phyloP scores from a whole-genome alignment of 2,797 vertebrate species.

The Hybognathus amarus region DNA sequence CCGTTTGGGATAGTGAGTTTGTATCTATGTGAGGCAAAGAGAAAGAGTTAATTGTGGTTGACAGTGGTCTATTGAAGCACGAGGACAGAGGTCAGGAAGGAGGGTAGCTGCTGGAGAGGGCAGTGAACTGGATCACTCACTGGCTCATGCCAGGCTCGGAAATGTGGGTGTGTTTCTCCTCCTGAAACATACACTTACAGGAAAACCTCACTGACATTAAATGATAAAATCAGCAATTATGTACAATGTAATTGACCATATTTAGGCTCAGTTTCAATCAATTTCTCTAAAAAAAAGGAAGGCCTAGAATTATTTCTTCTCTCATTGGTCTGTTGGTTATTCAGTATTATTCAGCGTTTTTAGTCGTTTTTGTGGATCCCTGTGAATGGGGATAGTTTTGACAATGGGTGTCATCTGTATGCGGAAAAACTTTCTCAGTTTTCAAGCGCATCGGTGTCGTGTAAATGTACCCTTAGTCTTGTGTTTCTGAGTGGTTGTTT shows the following conservation, averaged over 20 bases:
- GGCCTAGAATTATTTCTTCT: not conserved
- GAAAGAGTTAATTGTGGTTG: not conserved
- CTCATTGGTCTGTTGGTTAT: not conserved
- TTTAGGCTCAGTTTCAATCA: not conserved
- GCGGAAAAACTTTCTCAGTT: too few species aligned
- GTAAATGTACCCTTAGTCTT: not conserved
- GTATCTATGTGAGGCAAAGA: not conserved
- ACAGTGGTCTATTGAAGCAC: slow-evolving; percentile 7
- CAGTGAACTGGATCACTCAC: not conserved
- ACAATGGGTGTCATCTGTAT: too few species aligned
- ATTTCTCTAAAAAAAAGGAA: not conserved
- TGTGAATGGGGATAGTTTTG: too few species aligned
- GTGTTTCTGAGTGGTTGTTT: not conserved
- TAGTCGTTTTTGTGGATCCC: too few species aligned
- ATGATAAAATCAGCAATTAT: not conserved
- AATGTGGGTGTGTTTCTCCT: not conserved
- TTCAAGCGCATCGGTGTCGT: too few species aligned
- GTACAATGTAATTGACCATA: not conserved
- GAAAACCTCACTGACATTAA: not conserved
- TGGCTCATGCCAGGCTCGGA: not conserved
- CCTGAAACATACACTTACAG: not conserved
- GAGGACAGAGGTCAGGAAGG: not conserved
- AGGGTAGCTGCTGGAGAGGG: not conserved
- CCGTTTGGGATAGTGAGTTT: not conserved
- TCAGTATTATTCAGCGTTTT: too few species aligned